Evolutionary conservation across 1,140 invertebrate species (phyloP).

Genomic region (silkworm (Bombyx mori)): ASM3026992v2 NC_085131.1:8993001-8993500

Average conservation of each 20-base stretch:
- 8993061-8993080: too few relatives aligned
- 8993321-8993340: constrained; percentile 88
- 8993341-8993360: constrained; percentile 87
- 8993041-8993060: too few relatives aligned
- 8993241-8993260: too few relatives aligned
- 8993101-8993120: too few relatives aligned
- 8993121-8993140: too few relatives aligned
- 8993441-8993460: constrained; percentile 91
- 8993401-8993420: constrained; percentile 96
- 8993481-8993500: constrained; percentile 98
- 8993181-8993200: too few relatives aligned
- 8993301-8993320: constrained; percentile 89
- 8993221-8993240: too few relatives aligned
- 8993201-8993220: too few relatives aligned
- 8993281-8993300: constrained; percentile 77
- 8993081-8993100: too few relatives aligned
- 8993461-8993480: constrained; percentile 94
- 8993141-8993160: too few relatives aligned
- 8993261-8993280: too few relatives aligned
- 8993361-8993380: constrained; percentile 84
- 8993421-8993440: constrained; percentile 93
- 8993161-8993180: too few relatives aligned
- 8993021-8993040: constrained; percentile 74
- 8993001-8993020: constrained; percentile 83
- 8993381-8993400: constrained; percentile 92